These are phyloP conservation scores for Okapia johnstoni DNA, from an alignment of 2,113 vertebrate species.

Conservation along the genomic window DNA sequence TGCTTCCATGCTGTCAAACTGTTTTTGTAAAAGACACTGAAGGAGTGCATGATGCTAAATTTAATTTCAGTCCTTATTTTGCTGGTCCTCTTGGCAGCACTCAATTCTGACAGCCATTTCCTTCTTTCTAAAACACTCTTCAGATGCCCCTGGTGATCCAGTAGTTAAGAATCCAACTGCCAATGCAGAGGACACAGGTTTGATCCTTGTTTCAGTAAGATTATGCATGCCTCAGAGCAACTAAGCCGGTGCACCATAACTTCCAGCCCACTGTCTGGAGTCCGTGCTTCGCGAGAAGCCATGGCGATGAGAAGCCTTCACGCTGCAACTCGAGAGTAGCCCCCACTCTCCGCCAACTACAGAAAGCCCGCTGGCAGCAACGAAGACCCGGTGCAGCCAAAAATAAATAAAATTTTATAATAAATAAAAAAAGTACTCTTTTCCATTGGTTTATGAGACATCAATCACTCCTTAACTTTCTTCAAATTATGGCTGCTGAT, in stretches of 20 bases:
- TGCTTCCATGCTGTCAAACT: not conserved
- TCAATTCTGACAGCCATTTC: not conserved
- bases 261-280: not conserved
- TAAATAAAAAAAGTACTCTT: not conserved
- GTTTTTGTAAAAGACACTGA: slow-evolving; percentile 1
- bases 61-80: not conserved
- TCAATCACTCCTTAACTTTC: not conserved
- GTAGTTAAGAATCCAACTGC: not conserved
- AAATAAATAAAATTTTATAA: not conserved
- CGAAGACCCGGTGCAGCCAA: not conserved
- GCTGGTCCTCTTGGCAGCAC: not conserved
- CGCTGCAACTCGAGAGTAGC: not conserved
- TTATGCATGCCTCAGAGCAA: not conserved
- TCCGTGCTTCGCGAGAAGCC: not conserved
- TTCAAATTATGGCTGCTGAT: not conserved
- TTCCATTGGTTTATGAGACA: not conserved
- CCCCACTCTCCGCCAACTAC: not conserved
- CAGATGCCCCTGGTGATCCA: not conserved
- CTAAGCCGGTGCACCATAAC: not conserved
- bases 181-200: not conserved
- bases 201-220: not conserved
- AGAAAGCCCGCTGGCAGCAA: not conserved
- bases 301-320: not conserved
- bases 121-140: not conserved
- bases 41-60: not conserved